A percentile compares a stretch with the other conserved stretches of the same genome.
These are phyloP conservation scores for Blastomussa wellsi DNA, from an alignment of 92 coral and sea anemone species.

Conservation along the genomic window DNA sequence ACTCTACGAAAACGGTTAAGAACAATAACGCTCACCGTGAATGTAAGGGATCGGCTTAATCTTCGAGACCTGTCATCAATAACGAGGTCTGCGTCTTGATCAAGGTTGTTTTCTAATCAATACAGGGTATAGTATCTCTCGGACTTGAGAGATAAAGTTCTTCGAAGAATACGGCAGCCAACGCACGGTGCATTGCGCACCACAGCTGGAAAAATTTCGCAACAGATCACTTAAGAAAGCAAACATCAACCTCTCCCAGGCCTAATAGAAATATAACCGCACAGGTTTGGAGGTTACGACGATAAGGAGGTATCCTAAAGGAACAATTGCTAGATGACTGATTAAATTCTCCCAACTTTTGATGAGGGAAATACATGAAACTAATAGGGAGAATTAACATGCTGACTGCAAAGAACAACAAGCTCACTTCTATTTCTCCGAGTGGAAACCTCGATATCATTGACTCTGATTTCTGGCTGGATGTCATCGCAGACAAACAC, in stretches of 20 bases:
- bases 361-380: neutral
- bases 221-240: too few relatives aligned
- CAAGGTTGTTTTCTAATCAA: neutral
- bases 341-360: neutral
- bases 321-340: neutral
- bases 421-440: conserved; percentile 10
- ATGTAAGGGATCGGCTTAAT: neutral
- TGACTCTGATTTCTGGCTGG: conserved; percentile 54
- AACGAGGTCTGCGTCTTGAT: neutral
- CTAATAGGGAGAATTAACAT: neutral
- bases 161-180: neutral
- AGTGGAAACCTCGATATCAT: conserved; percentile 57
- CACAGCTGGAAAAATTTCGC: neutral
- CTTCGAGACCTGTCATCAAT: neutral
- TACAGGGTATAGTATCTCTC: too few relatives aligned
- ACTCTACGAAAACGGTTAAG: neutral
- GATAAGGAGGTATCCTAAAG: neutral
- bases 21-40: neutral
- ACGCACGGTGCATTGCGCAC: neutral
- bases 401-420: neutral
- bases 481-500: conserved; percentile 49
- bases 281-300: neutral
- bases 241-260: too few relatives aligned
- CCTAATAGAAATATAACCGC: too few relatives aligned
- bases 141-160: neutral